A percentile compares a stretch with the other conserved stretches of the same genome.
Evolutionary conservation across 2,797 vertebrate genomes (phyloP).

Genomic region (Sphenodon punctatus): DNA sequence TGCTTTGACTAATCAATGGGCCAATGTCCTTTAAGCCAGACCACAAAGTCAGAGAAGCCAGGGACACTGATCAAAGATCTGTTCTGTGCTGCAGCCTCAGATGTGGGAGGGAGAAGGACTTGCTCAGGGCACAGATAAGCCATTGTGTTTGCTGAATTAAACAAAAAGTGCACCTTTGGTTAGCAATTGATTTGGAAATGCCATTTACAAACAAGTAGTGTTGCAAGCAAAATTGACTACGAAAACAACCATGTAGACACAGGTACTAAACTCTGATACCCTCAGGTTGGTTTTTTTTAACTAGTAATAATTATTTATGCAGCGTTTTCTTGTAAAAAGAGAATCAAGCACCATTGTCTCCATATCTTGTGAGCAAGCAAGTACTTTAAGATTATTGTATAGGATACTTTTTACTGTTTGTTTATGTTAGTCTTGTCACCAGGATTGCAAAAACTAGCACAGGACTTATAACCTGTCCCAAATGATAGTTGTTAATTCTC

Average conservation of each 20-base stretch:
- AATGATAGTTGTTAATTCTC: background rate
- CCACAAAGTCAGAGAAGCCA: background rate
- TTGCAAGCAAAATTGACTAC: background rate
- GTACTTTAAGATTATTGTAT: background rate
- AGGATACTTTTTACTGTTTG: background rate
- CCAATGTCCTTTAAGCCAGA: conserved; percentile 49
- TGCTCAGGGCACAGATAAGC: background rate
- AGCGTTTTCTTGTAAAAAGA: conserved; percentile 33
- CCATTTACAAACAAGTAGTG: background rate
- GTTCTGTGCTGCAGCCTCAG: background rate
- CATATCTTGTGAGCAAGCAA: background rate
- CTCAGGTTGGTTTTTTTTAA: background rate
- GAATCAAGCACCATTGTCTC: background rate
- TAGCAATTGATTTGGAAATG: conserved; percentile 23
- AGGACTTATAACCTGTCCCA: background rate
- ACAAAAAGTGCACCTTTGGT: background rate
- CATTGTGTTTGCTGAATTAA: background rate
- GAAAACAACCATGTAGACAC: conserved; percentile 2
- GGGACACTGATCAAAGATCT: conserved; percentile 27
- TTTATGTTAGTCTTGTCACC: background rate
- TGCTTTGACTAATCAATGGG: conserved; percentile 14
- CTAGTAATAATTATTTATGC: background rate
- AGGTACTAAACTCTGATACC: background rate
- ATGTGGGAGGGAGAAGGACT: background rate
- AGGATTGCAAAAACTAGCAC: background rate